These are phyloP conservation scores for Drosophila sechellia DNA, from an alignment of 1,140 invertebrate genomes.

Conservation along the genomic window DNA sequence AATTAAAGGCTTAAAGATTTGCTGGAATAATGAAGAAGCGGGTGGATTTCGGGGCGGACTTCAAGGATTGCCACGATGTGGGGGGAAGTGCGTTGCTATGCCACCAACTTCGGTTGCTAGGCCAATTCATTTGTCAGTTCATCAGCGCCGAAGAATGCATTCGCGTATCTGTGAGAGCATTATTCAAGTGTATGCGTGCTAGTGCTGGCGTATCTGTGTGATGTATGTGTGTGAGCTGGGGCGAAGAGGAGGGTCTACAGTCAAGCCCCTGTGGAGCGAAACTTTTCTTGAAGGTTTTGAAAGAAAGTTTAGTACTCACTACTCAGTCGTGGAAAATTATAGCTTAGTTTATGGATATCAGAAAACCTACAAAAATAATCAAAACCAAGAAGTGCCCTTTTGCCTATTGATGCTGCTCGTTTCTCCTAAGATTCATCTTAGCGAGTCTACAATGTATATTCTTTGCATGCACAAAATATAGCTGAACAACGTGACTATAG, in stretches of 20 bases:
- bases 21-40: neutral
- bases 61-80: neutral
- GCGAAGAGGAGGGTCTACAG: constrained; percentile 1
- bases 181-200: neutral
- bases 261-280: neutral
- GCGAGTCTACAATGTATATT: constrained; percentile 1
- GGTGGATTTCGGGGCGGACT: neutral
- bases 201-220: constrained; percentile 11
- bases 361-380: no score
- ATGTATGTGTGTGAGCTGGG: constrained; percentile 10
- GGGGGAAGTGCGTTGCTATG: neutral
- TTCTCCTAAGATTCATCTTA: neutral
- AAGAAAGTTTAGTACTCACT: no score
- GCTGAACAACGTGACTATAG: constrained; percentile 72
- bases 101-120: constrained; percentile 24
- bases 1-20: constrained; percentile 28
- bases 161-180: constrained; percentile 1
- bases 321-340: no score
- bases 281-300: no score
- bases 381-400: no score
- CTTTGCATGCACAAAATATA: constrained; percentile 60
- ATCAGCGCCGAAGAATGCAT: constrained; percentile 47
- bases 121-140: constrained; percentile 53
- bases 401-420: no score
- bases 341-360: no score